Base-by-base conservation (phyloP, 2,113 vertebrate genomes). In the Eurypyga helias region DNA sequence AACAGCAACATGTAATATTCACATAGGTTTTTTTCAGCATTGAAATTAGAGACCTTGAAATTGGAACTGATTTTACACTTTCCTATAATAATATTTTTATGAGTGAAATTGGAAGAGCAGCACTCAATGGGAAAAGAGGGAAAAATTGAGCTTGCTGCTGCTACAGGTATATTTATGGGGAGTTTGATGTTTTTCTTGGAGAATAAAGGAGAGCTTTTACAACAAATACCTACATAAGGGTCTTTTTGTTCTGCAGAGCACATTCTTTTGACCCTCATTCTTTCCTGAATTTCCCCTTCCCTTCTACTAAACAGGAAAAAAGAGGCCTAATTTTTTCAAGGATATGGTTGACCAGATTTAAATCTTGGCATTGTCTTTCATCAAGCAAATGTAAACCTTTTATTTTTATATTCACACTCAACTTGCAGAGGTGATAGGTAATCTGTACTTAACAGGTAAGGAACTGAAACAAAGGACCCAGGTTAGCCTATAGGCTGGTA, bases 71-170 rank as follows among this genome's bases (percentile, higher is more conserved):
- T 96, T 96, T 97, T 95, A 55, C 1, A 58, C 38, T 51, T 78
- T 93, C 33, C 36, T 95, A 71, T 61, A 71, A 93, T 69, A 97
- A 84, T 93, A 95, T 86, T 90, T 94, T 97, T 96, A 91, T 76
- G 58, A 96, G 75, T 75, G 89, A 96, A 95, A 90, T 78, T 95
- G 82, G 41, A 96, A 93, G 49, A 97, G 41, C 19, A 96, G 17
- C 2, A 34, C 73, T 73, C 84, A 76, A 36, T 77, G 38, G 54
- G n/a, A 84, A 64, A 85, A 54, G 58, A 43, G 57, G 17, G 13
- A 18, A 67, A 96, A 96, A 81, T 13, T 21, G 25, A 83, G 29
- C 17, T 86, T 28, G 17, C 76, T 82, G 7, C 82, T 84, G 43
- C n/a, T 83, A 69, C 11, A 73, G 31, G 75, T 12, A 66, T 92